A percentile compares a stretch with the other conserved stretches of the same genome.
Conservation (phyloP, 2,113 vertebrate genomes). For the Dipodomys stephensi region DNA sequence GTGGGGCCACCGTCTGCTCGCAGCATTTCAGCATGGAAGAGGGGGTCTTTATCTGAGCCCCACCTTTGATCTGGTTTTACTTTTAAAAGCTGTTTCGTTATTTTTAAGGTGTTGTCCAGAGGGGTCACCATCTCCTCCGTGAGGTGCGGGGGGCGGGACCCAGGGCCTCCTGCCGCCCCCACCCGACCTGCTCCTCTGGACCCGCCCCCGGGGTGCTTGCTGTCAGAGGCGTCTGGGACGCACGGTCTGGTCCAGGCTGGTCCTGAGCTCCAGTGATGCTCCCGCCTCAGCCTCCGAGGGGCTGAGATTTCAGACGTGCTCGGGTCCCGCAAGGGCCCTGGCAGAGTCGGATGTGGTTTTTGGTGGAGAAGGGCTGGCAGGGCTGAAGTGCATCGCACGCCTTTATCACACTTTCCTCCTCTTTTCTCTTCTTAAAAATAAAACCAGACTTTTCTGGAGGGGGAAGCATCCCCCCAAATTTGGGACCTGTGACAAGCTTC, state of each 20-base stretch:
- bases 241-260: background rate
- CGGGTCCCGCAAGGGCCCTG: too few relatives aligned
- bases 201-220: too few relatives aligned
- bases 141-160: background rate
- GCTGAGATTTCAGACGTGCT: background rate
- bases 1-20: too few relatives aligned
- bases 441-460: constrained; percentile 82
- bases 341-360: background rate
- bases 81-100: too few relatives aligned
- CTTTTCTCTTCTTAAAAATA: constrained; percentile 80
- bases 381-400: constrained; percentile 76
- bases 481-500: constrained; percentile 83
- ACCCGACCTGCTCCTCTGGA: background rate
- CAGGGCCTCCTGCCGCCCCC: background rate
- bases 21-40: background rate
- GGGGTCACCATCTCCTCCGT: too few relatives aligned
- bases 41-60: background rate
- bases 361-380: background rate
- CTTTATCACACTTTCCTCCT: constrained; percentile 80
- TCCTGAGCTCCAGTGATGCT: background rate
- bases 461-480: constrained; percentile 81
- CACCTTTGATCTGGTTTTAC: background rate
- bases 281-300: background rate
- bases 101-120: too few relatives aligned
- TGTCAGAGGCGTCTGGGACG: background rate